phyloP scores from a whole-genome alignment of 2,888 invertebrate species.

The Eupithecia abbreviata region DNA sequence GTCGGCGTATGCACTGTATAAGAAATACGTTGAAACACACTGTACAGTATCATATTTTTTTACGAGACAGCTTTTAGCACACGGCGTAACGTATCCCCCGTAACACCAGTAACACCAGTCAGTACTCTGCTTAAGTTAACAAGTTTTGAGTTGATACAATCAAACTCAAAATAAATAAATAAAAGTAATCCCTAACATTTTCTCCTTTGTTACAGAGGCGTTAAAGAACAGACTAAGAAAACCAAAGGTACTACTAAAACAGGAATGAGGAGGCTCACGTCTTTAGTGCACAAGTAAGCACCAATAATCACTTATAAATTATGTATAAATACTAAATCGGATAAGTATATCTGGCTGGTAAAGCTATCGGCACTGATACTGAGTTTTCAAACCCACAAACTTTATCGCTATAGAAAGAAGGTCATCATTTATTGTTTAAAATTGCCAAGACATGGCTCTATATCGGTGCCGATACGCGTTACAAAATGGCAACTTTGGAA shows the following conservation, averaged over 20 bases:
- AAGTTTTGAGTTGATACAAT: background rate
- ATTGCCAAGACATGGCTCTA: background rate
- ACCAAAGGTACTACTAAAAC: slow-evolving; percentile 75
- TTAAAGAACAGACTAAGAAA: slow-evolving; percentile 79
- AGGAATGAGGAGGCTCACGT: slow-evolving; percentile 73
- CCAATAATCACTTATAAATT: slow-evolving; percentile 25
- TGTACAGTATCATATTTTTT: too few relatives aligned
- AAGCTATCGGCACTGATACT: background rate
- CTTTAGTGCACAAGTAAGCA: slow-evolving; percentile 75
- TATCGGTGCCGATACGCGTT: background rate
- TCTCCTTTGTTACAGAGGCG: slow-evolving; percentile 65
- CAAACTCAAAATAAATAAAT: background rate
- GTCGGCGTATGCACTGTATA: too few relatives aligned
- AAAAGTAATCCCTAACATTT: background rate
- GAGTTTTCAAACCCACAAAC: background rate
- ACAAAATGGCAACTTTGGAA: background rate
- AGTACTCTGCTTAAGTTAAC: background rate
- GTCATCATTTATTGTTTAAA: background rate
- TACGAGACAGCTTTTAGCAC: too few relatives aligned
- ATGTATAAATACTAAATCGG: slow-evolving; percentile 7
- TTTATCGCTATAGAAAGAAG: background rate
- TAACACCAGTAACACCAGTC: too few relatives aligned
- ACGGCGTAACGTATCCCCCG: too few relatives aligned
- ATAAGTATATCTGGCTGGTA: background rate
- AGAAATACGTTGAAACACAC: too few relatives aligned